These are phyloP conservation scores for Pantherophis vulpinus DNA, from an alignment of 2,797 vertebrate genomes.

Conservation along the genomic window DNA sequence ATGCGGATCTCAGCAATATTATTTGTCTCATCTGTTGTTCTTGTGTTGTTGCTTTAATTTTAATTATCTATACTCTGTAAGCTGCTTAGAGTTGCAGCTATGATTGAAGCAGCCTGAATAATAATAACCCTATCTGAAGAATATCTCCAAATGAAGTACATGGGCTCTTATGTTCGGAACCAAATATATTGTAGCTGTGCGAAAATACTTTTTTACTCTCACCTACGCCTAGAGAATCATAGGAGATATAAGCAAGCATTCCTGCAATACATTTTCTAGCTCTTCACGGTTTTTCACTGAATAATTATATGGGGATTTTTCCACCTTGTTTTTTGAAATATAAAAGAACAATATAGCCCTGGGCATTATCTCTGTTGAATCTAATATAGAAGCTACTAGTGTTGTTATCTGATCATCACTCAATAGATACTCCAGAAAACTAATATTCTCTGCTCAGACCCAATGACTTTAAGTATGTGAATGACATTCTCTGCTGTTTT, in stretches of 20 bases:
- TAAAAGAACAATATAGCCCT: neutral
- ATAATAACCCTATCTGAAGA: neutral
- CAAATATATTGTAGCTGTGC: neutral
- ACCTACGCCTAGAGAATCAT: neutral
- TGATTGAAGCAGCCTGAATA: neutral
- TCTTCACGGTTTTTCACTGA: neutral
- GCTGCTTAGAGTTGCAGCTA: neutral
- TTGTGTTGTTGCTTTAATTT: neutral
- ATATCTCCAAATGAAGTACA: neutral
- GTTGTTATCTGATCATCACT: neutral
- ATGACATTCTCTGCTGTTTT: neutral
- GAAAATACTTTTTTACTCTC: neutral
- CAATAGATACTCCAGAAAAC: conserved; percentile 27
- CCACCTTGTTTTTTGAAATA: neutral
- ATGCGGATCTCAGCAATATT: neutral
- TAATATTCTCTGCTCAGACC: fast-evolving
- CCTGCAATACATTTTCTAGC: neutral
- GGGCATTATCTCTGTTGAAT: neutral
- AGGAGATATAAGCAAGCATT: neutral
- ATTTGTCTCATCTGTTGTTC: neutral
- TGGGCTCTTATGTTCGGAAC: neutral
- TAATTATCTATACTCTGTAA: neutral
- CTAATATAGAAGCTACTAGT: neutral
- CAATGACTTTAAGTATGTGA: neutral
- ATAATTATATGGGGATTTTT: neutral